Evolutionary conservation across 1,140 invertebrate species (phyloP), one percentile per base, ranked within the genome.

Genomic region (Ceratina calcarata): DNA sequence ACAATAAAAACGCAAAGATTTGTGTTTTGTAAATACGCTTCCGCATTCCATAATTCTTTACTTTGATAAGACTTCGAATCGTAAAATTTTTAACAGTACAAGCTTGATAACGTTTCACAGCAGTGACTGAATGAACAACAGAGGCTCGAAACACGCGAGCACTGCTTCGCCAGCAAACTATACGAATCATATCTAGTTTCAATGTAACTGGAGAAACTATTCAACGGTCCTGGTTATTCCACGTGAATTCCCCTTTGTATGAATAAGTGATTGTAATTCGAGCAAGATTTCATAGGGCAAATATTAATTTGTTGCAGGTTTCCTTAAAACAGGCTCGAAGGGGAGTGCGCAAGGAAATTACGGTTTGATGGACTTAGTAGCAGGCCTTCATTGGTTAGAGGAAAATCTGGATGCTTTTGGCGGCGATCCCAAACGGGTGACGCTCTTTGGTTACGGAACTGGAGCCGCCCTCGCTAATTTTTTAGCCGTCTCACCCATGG

Each of bases 381-480:
- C 98, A n/a, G 97, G 97, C 2, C 94, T 98, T 45, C 97, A 98
- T 89, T 98, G 97, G 98, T 94, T 99, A 37, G 95, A 96, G 76
- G 97, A 98, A 90, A 99, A 99, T 93, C 94, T 98, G 22, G 96
- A 95, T 10, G 96, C 96, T 49, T 99, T 99, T 90, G 97, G 97
- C 32, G 98, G 96, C 13, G 97, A 99, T 94, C 96, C 97, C 0
- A 95, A 97, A 87, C 95, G 97, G 78, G 95, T 99, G 45, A 98
- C 97, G 1, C 91, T 99, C 32, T 95, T 99, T 94, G 98, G 98
- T 12, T 97, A 99, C 89, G 97, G 98, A 8, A 97, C 97, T 16
- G 98, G 98, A 4, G 98, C 98, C 13, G 97, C 98, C 1, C 94
- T 98, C 37, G 97, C 98, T 80, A 98, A 99, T 93, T 96, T 99